These are phyloP conservation scores for Erynnis tages DNA, from an alignment of 2,888 invertebrate species.

Conservation along the genomic window DNA sequence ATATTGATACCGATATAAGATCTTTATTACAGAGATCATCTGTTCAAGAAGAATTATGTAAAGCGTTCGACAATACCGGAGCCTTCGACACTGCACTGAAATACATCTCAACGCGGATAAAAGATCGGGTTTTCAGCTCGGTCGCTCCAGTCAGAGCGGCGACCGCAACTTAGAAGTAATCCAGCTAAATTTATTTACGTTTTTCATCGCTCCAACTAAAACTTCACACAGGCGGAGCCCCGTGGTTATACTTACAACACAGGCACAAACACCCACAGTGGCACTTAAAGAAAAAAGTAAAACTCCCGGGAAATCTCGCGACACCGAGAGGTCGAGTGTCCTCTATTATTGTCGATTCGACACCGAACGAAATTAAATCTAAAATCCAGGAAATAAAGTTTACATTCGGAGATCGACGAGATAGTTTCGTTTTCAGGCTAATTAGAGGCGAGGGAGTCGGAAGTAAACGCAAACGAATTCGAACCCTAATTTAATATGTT, in stretches of 20 bases:
- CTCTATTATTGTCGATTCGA: conserved; percentile 60
- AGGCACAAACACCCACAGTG: conserved; percentile 30
- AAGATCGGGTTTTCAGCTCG: too few species aligned
- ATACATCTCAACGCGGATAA: too few species aligned
- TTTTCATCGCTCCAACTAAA: not conserved
- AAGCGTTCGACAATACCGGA: too few species aligned
- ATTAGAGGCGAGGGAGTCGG: conserved; percentile 60
- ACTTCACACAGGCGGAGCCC: conserved; percentile 6
- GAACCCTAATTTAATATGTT: conserved; percentile 40
- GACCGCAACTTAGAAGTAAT: not conserved
- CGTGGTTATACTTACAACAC: conserved; percentile 28
- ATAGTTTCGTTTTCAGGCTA: conserved; percentile 71
- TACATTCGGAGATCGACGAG: conserved; percentile 33
- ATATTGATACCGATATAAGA: too few species aligned
- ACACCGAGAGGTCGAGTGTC: conserved; percentile 68
- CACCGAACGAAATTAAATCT: conserved; percentile 39
- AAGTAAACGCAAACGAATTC: conserved; percentile 42
- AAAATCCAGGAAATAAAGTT: conserved; percentile 42
- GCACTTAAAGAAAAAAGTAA: conserved; percentile 41
- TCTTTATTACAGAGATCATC: too few species aligned
- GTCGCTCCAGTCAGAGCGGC: too few species aligned
- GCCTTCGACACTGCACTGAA: too few species aligned
- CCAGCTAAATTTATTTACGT: not conserved
- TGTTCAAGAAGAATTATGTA: too few species aligned
- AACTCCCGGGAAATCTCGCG: conserved; percentile 63